Base-by-base conservation (phyloP, 2,888 invertebrate species). In the Drepanosiphum platanoidis region DNA sequence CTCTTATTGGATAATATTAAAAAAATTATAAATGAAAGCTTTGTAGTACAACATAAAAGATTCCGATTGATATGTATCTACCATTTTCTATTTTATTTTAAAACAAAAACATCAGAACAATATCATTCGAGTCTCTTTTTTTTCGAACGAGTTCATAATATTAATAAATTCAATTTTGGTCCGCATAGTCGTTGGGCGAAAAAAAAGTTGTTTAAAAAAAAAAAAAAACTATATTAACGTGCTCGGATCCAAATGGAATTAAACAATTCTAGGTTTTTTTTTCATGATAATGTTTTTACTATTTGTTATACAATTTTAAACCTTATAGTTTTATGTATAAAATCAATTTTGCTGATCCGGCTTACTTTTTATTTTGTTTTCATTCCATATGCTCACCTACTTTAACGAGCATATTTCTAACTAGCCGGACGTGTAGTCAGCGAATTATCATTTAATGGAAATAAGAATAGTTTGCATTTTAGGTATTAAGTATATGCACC, bases 361-460 rank as follows among this genome's bases (percentile, higher is more conserved):
- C 61, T 58, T 30, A 22, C n/a, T 72, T n/a, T 42, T 81, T 4
- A 66, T 68, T 82, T 79, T 68, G 34, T 66, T 79, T 79, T 32
- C 32, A 15, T 15, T 72, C 42, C 15, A n/a, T 61, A 42, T 42
- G 61, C 27, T 72, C 82, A 72, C 82, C 82, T 82, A 82, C 82
- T 82, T 82, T 22, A 70, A 30, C 5, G 1, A 1, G 34, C 52
- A 32, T n/a, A n/a, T n/a, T n/a, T n/a, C n/a, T n/a, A 34, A 30
- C 15, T 36, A 61, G 70, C 58, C 68, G 70, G 80, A 58, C 39
- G 71, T 71, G 13, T 61, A 72, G 52, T 81, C 81, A 81, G 81
- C 81, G 34, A 71, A 72, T 61, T 64, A 34, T 11, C 42, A 32
- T 61, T 34, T 18, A 52, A 36, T 22, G 0, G 11, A 52, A 27